phyloP scores from a whole-genome alignment of 2,113 vertebrate species.

The Petrocephalus zakoni region DNA sequence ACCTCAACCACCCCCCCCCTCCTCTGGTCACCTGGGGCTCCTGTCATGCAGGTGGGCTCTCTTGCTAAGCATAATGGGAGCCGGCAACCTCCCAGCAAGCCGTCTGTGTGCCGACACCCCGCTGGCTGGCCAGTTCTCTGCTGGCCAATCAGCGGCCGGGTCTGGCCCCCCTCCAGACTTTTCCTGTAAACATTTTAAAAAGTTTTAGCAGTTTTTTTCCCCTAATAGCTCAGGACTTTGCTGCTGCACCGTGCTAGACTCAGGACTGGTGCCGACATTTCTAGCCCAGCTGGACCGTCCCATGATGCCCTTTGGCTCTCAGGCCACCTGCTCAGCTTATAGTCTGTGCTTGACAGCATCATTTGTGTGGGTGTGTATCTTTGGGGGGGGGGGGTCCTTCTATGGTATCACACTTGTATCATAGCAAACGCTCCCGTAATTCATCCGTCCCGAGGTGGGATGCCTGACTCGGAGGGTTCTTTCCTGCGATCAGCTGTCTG shows the following conservation, averaged over 20 bases:
- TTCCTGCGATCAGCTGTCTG: too few relatives aligned
- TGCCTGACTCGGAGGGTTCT: background rate
- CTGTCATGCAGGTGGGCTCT: conserved; percentile 5
- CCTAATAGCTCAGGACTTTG: background rate
- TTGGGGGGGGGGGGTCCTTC: background rate
- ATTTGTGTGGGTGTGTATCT: background rate
- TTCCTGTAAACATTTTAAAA: background rate
- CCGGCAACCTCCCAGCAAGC: background rate
- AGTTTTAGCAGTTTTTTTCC: background rate
- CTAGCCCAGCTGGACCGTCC: background rate
- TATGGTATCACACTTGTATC: background rate
- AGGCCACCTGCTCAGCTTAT: background rate
- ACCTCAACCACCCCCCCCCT: background rate
- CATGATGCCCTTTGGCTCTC: background rate
- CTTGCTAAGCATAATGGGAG: background rate
- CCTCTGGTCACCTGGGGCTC: background rate
- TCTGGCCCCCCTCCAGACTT: background rate
- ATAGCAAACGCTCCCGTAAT: background rate
- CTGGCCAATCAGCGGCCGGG: background rate
- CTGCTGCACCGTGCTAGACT: background rate
- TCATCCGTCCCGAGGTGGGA: background rate
- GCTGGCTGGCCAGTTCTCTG: background rate
- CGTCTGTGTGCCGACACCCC: background rate
- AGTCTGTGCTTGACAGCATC: background rate
- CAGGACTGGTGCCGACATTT: background rate